Evolutionary conservation across 2,113 vertebrate genomes (phyloP).

Genomic region (Podarcis muralis): DNA sequence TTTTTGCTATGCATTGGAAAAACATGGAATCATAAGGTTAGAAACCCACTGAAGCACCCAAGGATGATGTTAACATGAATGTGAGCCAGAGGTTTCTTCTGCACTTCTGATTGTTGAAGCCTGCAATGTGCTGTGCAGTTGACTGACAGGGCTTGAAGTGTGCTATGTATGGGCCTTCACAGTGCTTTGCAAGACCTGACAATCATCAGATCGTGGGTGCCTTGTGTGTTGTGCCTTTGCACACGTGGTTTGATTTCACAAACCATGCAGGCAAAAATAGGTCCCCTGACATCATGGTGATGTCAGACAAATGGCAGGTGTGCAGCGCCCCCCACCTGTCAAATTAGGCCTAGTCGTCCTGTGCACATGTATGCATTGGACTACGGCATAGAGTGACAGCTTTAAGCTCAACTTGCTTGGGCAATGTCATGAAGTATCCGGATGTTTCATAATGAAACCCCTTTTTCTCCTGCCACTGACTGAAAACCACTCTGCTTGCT

Average conservation of each 20-base stretch:
- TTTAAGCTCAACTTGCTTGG: slow-evolving; percentile 1
- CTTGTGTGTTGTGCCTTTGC: too few species aligned
- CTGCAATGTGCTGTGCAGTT: too few species aligned
- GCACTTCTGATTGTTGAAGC: slow-evolving; percentile 15
- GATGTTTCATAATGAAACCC: background rate
- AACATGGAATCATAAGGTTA: background rate
- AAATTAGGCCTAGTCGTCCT: slow-evolving; percentile 27
- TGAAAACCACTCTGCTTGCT: background rate
- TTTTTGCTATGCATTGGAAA: background rate
- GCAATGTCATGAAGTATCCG: slow-evolving; percentile 37
- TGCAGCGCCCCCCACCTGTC: too few species aligned
- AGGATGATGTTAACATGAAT: slow-evolving; percentile 28
- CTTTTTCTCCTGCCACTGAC: slow-evolving; percentile 16
- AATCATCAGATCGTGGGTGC: too few species aligned
- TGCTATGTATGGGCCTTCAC: too few species aligned
- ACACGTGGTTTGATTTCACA: too few species aligned
- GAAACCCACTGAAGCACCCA: background rate
- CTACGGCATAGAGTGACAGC: slow-evolving; percentile 35
- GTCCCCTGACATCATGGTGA: too few species aligned
- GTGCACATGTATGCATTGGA: slow-evolving; percentile 24
- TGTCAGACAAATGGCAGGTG: too few species aligned
- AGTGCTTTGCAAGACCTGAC: too few species aligned
- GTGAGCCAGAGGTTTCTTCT: slow-evolving; percentile 43
- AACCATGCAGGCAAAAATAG: too few species aligned
- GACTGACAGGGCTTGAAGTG: too few species aligned